Conservation (phyloP, 2,888 invertebrate species). For the Fragum whitleyi region DNA sequence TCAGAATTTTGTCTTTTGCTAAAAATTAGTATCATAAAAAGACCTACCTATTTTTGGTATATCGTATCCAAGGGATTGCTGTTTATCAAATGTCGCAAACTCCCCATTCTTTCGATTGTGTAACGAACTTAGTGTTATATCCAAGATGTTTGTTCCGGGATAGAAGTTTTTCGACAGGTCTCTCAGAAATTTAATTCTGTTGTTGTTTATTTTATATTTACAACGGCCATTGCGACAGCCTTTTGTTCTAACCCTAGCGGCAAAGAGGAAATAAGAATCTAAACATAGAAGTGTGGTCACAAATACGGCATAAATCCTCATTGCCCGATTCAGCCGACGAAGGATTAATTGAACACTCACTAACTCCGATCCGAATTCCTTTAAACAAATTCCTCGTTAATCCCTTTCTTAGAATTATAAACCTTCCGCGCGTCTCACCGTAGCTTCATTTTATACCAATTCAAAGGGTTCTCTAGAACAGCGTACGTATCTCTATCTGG, state of each 20-base stretch:
- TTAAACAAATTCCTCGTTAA: not conserved
- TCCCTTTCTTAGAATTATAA: slow-evolving; percentile 10
- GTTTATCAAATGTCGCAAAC: slow-evolving; percentile 43
- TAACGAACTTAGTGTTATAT: slow-evolving; percentile 54
- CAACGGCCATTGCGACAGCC: slow-evolving; percentile 53
- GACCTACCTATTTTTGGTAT: slow-evolving; percentile 63
- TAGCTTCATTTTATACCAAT: slow-evolving; percentile 9
- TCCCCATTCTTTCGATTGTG: slow-evolving; percentile 52
- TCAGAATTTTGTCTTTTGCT: too few species aligned
- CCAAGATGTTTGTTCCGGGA: slow-evolving; percentile 48
- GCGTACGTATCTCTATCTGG: not conserved
- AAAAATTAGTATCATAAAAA: too few species aligned
- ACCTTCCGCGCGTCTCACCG: not conserved
- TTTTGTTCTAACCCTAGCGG: slow-evolving; percentile 38
- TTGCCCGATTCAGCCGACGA: slow-evolving; percentile 34
- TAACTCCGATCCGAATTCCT: not conserved
- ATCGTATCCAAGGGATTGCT: slow-evolving; percentile 54
- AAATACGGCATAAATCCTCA: slow-evolving; percentile 61
- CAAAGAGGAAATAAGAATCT: slow-evolving; percentile 39
- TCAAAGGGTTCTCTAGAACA: not conserved
- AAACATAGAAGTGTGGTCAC: slow-evolving; percentile 58
- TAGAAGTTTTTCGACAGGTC: slow-evolving; percentile 54
- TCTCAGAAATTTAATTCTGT: slow-evolving; percentile 47
- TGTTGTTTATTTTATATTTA: slow-evolving; percentile 50
- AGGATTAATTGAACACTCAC: slow-evolving; percentile 1